Conservation (phyloP, 2,113 vertebrate genomes). For the Rhadina sibilatrix region DNA sequence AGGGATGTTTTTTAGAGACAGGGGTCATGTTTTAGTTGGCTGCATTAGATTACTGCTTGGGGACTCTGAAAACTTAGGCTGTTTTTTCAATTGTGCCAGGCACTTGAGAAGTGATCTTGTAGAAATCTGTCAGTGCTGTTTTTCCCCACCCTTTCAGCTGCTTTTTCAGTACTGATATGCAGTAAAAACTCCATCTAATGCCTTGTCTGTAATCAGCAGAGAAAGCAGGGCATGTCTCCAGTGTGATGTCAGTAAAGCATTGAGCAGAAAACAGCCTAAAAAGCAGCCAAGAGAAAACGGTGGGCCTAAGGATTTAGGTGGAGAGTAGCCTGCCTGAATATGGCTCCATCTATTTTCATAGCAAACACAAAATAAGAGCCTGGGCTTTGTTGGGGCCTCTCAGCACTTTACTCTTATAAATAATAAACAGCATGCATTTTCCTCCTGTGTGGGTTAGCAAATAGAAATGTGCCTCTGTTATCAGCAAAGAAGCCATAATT, state of each 20-base stretch:
- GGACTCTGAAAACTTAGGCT: neutral
- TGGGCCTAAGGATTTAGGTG: neutral
- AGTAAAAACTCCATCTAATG: conserved; percentile 22
- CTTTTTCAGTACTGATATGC: neutral
- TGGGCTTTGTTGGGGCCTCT: neutral
- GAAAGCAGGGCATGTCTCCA: conserved; percentile 49
- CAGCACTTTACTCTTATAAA: conserved; percentile 50
- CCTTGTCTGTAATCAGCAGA: neutral
- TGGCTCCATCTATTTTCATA: neutral
- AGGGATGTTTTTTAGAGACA: neutral
- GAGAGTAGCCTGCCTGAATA: neutral
- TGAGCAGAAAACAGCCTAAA: conserved; percentile 17
- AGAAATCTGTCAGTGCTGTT: neutral
- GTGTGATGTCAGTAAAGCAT: neutral
- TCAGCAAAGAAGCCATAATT: conserved; percentile 18
- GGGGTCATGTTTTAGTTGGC: neutral
- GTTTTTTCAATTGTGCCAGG: neutral
- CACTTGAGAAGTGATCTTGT: neutral
- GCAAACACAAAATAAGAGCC: neutral
- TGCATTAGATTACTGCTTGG: neutral
- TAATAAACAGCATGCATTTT: conserved; percentile 57
- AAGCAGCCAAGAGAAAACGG: conserved; percentile 2
- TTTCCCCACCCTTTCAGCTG: neutral
- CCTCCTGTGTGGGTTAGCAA: neutral
- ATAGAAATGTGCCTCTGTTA: neutral